Conservation (phyloP, 1,140 invertebrate species). For the Drosophila paulistorum region DNA sequence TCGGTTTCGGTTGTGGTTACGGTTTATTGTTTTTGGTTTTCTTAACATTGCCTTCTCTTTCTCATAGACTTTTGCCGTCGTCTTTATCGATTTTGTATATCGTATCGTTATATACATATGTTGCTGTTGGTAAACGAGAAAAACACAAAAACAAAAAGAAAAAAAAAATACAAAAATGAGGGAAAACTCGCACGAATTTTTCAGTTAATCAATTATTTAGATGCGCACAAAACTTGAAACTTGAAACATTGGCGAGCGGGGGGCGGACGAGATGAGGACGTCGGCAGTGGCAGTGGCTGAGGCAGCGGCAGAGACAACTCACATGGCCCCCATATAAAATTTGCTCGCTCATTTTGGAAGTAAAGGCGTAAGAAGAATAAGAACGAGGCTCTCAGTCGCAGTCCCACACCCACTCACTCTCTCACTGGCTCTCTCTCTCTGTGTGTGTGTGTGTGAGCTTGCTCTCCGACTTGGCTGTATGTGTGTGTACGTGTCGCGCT, state of each 20-base stretch:
- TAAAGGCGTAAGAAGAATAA: slow-evolving; percentile 11
- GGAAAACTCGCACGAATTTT: slow-evolving; percentile 66
- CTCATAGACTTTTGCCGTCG: slow-evolving; percentile 32
- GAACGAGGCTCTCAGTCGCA: not conserved
- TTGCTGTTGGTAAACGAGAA: slow-evolving; percentile 37
- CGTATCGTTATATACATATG: not conserved
- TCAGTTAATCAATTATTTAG: slow-evolving; percentile 78
- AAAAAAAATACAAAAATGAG: not conserved
- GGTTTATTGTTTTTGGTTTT: slow-evolving; percentile 16
- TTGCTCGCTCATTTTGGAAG: slow-evolving; percentile 12
- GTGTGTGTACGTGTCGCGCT: slow-evolving; percentile 7
- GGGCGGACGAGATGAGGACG: no score
- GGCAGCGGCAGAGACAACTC: not conserved
- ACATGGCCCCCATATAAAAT: not conserved
- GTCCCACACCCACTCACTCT: not conserved
- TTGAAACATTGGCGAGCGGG: slow-evolving; percentile 14
- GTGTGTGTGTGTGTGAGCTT: not conserved
- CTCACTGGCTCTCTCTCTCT: no score
- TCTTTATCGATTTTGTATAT: slow-evolving; percentile 66
- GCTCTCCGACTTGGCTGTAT: not conserved
- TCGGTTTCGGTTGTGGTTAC: slow-evolving; percentile 23
- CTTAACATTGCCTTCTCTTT: slow-evolving; percentile 29
- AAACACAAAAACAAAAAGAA: not conserved
- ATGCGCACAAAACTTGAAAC: slow-evolving; percentile 78
- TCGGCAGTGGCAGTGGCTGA: not conserved